Evolutionary conservation across 2,888 invertebrate genomes (phyloP).

Genomic region (Camponotus fellah): DNA sequence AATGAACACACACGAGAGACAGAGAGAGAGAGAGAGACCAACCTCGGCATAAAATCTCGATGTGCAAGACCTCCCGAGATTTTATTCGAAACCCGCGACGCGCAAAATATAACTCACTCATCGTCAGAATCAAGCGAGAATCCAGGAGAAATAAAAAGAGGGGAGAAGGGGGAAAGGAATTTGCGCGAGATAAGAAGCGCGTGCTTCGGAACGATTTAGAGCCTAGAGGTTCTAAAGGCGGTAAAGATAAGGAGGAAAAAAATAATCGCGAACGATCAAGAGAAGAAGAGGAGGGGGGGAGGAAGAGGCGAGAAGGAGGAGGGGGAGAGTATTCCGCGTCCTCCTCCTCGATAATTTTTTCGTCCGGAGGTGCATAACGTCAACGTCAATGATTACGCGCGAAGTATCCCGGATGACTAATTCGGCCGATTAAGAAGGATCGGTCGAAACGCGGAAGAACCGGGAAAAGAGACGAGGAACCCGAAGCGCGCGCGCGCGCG

Average conservation of each 20-base stretch:
- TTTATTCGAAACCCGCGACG: background rate
- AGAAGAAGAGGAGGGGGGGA: too few species aligned
- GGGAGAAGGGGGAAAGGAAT: too few species aligned
- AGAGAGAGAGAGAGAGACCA: too few species aligned
- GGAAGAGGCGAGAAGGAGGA: too few species aligned
- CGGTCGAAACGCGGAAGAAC: conserved; percentile 26
- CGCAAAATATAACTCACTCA: too few species aligned
- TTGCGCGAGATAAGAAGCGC: background rate
- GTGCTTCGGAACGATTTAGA: background rate
- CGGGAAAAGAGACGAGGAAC: conserved; percentile 42
- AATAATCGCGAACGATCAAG: background rate
- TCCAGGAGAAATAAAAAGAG: too few species aligned
- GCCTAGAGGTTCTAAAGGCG: background rate
- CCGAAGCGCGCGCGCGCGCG: conserved; percentile 52
- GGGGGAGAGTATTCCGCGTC: too few species aligned
- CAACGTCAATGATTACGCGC: background rate
- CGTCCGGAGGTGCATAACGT: too few species aligned
- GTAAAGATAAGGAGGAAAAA: background rate
- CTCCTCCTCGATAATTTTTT: background rate
- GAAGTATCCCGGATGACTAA: background rate
- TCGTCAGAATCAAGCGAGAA: background rate
- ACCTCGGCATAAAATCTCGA: background rate
- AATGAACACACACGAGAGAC: background rate
- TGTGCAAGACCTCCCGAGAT: background rate
- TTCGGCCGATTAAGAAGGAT: conserved; percentile 35